Percentiles rank a stretch among this genome's conserved stretches.
phyloP scores from a whole-genome alignment of 2,888 invertebrate species.

The Acleris emargana region DNA sequence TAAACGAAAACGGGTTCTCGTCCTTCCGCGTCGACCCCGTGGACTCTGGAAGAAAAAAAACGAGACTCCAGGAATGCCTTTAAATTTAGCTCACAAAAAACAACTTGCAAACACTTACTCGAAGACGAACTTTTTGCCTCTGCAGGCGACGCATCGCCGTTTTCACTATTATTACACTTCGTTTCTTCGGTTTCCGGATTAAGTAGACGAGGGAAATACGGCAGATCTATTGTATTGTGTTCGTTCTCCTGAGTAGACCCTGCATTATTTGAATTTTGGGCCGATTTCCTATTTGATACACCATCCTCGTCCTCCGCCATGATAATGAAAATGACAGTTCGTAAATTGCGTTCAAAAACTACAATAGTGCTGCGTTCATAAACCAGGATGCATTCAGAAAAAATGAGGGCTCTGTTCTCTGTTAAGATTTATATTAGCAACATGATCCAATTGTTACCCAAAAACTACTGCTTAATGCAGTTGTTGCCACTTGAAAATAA shows the following conservation, averaged over 20 bases:
- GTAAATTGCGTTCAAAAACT: conserved; percentile 52
- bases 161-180: conserved; percentile 74
- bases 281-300: conserved; percentile 77
- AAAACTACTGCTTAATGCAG: too few species aligned
- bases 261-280: conserved; percentile 73
- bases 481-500: too few species aligned
- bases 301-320: conserved; percentile 83
- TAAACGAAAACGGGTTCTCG: conserved; percentile 93
- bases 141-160: conserved; percentile 62
- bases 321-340: conserved; percentile 76
- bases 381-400: too few species aligned
- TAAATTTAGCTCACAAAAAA: conserved; percentile 77
- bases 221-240: conserved; percentile 61
- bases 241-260: conserved; percentile 67
- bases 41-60: conserved; percentile 68
- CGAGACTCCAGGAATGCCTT: conserved; percentile 57
- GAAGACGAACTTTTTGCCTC: conserved; percentile 73
- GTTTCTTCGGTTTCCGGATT: conserved; percentile 79
- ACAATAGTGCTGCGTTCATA: conserved; percentile 26
- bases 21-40: conserved; percentile 82
- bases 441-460: too few species aligned
- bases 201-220: conserved; percentile 46
- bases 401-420: too few species aligned
- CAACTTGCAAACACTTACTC: conserved; percentile 77
- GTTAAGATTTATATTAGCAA: too few species aligned